Evolutionary conservation across 2,888 invertebrate species (phyloP), one percentile per base, ranked within the genome.

Genomic region (Meteorus cinctellus): DNA sequence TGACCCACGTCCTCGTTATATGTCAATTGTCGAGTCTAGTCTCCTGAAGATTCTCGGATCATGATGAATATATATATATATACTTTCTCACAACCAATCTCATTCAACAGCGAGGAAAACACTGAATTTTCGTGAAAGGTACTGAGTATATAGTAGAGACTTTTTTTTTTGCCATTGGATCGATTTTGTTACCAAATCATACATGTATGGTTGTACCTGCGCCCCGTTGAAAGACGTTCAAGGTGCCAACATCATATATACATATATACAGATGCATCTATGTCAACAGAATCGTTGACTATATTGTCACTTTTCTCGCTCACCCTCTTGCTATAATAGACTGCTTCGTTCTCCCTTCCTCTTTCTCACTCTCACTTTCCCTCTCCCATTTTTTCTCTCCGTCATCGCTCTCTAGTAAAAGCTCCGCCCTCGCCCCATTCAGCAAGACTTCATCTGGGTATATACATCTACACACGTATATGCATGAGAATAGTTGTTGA

Each of bases 71-170:
- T n/a, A 6, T 24, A 8, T 19, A 55, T 55, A 55, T 41, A 2
- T 55, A 19, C 24, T 55, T 19, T 19, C 1, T 5, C 5, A 19
- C 4, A 8, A 19, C 19, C 55, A 19, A 24, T 19, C 83, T 84
- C 85, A 84, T 87, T 86, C 84, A 85, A 19, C 82, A 77, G 29
- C 65, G 65, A 82, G 78, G 84, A 87, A 88, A 87, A 87, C 86
- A 86, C 82, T 83, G 72, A 31, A 79, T 77, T 55, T 74, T 55
- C 19, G 77, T 84, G 78, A 86, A 86, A 84, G 86, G 83, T 79
- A 41, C 12, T 41, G 12, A 41, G 75, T 19, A 24, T 2, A 55
- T n/a, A 24, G 55, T 24, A 4, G 4, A 8, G 5, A 2, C 10
- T 48, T n/a, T n/a, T 8, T 55, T 19, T 19, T 55, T 55, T 55